Evolutionary conservation across 2,888 invertebrate species (phyloP), one percentile per base, ranked within the genome.

Genomic region (Pachycephus smyrnensis): DNA sequence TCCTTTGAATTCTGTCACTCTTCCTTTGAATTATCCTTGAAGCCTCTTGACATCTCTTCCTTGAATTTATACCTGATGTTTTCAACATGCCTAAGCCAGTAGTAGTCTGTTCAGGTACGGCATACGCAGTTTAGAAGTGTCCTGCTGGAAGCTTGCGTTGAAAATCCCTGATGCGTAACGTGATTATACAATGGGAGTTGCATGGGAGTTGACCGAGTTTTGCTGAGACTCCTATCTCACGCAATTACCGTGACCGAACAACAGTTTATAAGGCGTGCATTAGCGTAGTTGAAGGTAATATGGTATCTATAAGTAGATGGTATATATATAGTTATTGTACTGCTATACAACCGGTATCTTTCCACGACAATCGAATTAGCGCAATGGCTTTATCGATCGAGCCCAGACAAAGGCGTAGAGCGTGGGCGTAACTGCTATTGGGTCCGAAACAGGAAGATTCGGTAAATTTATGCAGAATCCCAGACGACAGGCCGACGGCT

Each of bases 151-250:
- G 73, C 75, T 77, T 76, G 69, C 79, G 75, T 74, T 76, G 78
- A 79, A 82, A 82, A 79, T 76, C 80, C 75, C 74, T 69, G 81
- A 83, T 73, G 79, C 82, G 78, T 80, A 79, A 81, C 80, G 69
- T 30, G 32, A 75, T 55, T 55, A 55, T 73, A 77, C 75, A 76
- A 81, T 78, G 71, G 75, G n/a, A 69, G 75, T 55, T 55, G 73
- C 79, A 79, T 79, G 83, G 75, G 80, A 85, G 77, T 81, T 80
- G 84, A 82, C 83, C 85, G 84, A 85, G 82, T 85, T 87, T 82
- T 82, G 73, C 73, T 71, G 30, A 32, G 33, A 15, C 71, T 71
- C 31, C 30, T 76, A 79, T 82, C 81, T 85, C 83, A 85, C 82
- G 84, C 84, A 83, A 86, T 82, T 81, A 81, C 79, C 76, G 71